Evolutionary conservation across 2,888 invertebrate genomes (phyloP).

Genomic region (Cancer borealis): DNA sequence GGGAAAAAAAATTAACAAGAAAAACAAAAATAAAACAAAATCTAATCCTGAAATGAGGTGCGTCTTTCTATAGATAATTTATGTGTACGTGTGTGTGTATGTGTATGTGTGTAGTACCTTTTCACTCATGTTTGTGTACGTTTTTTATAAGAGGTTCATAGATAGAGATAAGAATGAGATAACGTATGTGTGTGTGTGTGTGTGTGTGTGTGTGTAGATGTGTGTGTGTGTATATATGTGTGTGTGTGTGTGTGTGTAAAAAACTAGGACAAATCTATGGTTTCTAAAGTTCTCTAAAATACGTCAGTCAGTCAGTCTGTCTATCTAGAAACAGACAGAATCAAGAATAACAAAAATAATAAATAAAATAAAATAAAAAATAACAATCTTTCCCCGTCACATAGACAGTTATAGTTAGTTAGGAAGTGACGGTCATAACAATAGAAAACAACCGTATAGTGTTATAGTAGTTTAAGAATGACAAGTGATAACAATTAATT

Average conservation of each 20-base stretch:
- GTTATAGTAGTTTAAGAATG: not conserved
- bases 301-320: slow-evolving; percentile 66
- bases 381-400: too few species aligned
- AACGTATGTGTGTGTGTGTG: not conserved
- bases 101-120: not conserved
- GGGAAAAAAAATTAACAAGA: slow-evolving; percentile 31
- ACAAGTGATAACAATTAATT: not conserved
- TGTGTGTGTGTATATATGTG: not conserved
- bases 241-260: slow-evolving; percentile 33
- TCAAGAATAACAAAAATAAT: not conserved
- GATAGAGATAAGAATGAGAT: not conserved
- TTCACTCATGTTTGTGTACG: not conserved
- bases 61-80: not conserved
- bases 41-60: not conserved
- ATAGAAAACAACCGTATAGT: too few species aligned
- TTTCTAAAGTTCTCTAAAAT: slow-evolving; percentile 46
- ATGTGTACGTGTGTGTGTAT: slow-evolving; percentile 12
- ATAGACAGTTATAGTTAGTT: too few species aligned
- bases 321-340: slow-evolving; percentile 63
- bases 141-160: not conserved
- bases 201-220: slow-evolving; percentile 6
- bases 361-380: too few species aligned
- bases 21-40: not conserved
- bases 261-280: slow-evolving; percentile 30
- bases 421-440: not conserved